Conservation (phyloP, 2,888 invertebrate genomes). For the Noctua comes region DNA sequence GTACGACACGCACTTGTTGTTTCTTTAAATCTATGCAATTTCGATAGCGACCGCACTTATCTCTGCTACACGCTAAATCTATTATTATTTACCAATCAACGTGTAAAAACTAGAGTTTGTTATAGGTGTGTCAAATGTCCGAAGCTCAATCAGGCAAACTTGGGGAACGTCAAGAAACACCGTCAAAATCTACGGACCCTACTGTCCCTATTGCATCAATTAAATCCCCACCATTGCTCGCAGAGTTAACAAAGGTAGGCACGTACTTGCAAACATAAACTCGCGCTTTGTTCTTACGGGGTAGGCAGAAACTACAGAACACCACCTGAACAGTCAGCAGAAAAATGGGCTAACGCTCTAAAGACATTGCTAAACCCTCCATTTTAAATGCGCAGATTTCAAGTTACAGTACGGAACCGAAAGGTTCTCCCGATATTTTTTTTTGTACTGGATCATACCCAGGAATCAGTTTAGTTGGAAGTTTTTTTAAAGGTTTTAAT, state of each 20-base stretch:
- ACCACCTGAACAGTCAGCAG: not conserved
- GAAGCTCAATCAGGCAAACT: conserved; percentile 14
- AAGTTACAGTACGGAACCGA: not conserved
- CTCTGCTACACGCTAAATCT: not conserved
- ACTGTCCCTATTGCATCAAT: not conserved
- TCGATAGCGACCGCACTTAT: not conserved
- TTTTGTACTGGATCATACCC: not conserved
- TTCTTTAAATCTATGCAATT: not conserved
- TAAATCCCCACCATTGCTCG: not conserved
- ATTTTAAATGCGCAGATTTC: not conserved
- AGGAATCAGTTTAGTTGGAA: not conserved
- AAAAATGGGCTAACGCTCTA: not conserved
- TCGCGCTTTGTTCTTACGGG: not conserved
- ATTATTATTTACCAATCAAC: not conserved
- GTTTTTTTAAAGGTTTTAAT: not conserved
- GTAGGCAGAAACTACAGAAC: not conserved
- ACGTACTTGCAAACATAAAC: not conserved
- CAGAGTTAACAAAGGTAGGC: conserved; percentile 1
- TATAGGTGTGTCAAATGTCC: conserved; percentile 11
- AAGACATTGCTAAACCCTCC: not conserved
- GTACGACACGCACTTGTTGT: not conserved
- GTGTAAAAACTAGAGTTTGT: not conserved
- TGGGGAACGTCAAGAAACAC: not conserved
- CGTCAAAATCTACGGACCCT: not conserved
- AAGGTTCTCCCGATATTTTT: no score